These are phyloP conservation scores for Conomelus anceps DNA, from an alignment of 2,888 invertebrate species.

Conservation along the genomic window DNA sequence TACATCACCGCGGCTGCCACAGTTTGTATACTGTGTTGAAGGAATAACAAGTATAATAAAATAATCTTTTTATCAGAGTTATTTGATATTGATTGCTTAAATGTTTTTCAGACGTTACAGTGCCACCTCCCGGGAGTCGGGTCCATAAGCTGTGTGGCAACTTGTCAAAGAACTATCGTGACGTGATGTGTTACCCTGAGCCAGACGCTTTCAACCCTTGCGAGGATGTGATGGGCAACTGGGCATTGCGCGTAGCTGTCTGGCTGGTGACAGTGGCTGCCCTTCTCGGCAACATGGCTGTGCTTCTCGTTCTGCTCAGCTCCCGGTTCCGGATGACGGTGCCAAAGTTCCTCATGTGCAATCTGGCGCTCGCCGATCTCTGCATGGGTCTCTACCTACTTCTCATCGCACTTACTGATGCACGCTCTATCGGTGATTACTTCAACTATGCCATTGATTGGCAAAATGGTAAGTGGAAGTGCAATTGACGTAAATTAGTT, in stretches of 20 bases:
- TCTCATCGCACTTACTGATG: conserved; percentile 54
- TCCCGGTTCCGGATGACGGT: conserved; percentile 47
- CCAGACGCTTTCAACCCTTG: conserved; percentile 59
- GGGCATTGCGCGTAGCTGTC: conserved; percentile 50
- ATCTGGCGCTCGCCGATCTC: conserved; percentile 60
- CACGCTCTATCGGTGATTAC: conserved; percentile 55
- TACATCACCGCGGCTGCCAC: too few species aligned
- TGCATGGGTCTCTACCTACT: conserved; percentile 59
- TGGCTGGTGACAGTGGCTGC: conserved; percentile 56
- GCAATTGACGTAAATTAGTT: background rate
- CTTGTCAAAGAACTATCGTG: conserved; percentile 34
- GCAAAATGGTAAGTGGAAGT: conserved; percentile 50
- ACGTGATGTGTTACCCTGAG: conserved; percentile 47
- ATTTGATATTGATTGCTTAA: too few species aligned
- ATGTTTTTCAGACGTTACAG: conserved; percentile 14
- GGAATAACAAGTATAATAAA: too few species aligned
- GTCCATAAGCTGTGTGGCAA: conserved; percentile 37
- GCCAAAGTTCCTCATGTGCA: conserved; percentile 58
- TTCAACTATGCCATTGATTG: conserved; percentile 62
- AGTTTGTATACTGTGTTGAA: too few species aligned
- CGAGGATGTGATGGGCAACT: conserved; percentile 57
- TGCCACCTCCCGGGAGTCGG: conserved; percentile 10
- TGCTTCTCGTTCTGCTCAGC: conserved; percentile 51
- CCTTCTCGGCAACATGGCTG: conserved; percentile 55
- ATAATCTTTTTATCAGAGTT: too few species aligned